phyloP scores from a whole-genome alignment of 2,797 vertebrate species.

The Borostomias antarcticus region DNA sequence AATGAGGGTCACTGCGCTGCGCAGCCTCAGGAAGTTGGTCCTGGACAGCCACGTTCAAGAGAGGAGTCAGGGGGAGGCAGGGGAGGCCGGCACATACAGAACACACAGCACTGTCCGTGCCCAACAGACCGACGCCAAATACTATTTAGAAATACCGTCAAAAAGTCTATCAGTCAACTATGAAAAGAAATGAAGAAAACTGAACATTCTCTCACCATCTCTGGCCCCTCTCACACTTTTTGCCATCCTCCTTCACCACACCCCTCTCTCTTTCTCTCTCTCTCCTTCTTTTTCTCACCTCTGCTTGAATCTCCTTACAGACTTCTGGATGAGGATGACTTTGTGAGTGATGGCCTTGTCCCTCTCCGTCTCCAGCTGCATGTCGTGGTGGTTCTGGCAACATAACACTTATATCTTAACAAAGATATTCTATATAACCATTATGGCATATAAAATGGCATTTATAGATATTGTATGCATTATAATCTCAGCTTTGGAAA shows the following conservation, averaged over 20 bases:
- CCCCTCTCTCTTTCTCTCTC: background rate
- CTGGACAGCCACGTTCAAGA: slow-evolving; percentile 59
- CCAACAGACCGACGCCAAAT: too few species aligned
- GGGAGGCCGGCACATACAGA: too few species aligned
- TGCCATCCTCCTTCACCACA: background rate
- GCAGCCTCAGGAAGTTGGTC: slow-evolving; percentile 85
- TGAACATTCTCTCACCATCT: too few species aligned
- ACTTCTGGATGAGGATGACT: slow-evolving; percentile 95
- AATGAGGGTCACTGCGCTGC: slow-evolving; percentile 83
- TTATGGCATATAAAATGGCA: too few species aligned
- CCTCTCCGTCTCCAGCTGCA: slow-evolving; percentile 92
- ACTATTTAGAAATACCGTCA: too few species aligned
- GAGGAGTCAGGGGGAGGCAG: background rate
- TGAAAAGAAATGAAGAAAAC: too few species aligned
- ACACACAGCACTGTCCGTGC: too few species aligned
- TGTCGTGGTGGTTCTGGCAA: slow-evolving; percentile 91
- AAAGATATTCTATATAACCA: too few species aligned
- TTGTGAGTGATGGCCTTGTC: slow-evolving; percentile 93
- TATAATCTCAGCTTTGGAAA: too few species aligned
- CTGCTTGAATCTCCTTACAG: slow-evolving; percentile 88
- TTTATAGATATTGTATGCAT: too few species aligned
- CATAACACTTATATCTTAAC: background rate
- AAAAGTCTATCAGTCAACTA: too few species aligned
- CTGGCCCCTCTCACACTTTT: background rate
- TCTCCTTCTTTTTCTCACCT: slow-evolving; percentile 70